Percentiles rank a stretch among this genome's conserved stretches.
Evolutionary conservation across 2,888 invertebrate species (phyloP).

Genomic region (Polylopha cassiicola): DNA sequence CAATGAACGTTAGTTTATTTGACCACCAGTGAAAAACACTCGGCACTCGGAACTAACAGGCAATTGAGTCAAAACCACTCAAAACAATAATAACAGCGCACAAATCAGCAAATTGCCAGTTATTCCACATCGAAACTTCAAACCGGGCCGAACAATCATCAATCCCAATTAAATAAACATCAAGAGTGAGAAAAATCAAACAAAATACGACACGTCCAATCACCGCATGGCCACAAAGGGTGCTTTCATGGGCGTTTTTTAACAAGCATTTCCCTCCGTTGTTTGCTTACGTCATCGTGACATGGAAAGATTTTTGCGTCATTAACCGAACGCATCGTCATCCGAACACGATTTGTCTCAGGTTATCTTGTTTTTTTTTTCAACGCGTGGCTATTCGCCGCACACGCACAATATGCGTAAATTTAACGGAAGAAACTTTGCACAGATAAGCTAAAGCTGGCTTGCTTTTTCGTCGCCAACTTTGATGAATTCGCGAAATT

Average conservation of each 20-base stretch:
- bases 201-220: slow-evolving; percentile 53
- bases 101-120: slow-evolving; percentile 6
- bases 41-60: too few relatives aligned
- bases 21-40: too few relatives aligned
- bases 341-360: slow-evolving; percentile 70
- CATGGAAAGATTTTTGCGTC: slow-evolving; percentile 66
- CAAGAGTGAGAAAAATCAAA: slow-evolving; percentile 68
- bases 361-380: slow-evolving; percentile 67
- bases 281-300: slow-evolving; percentile 55
- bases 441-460: slow-evolving; percentile 60
- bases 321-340: slow-evolving; percentile 68
- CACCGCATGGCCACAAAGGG: slow-evolving; percentile 55
- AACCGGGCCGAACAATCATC: slow-evolving; percentile 51
- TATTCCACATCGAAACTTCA: slow-evolving; percentile 30
- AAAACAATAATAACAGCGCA: slow-evolving; percentile 5
- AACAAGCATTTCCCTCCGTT: slow-evolving; percentile 50
- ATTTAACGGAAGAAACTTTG: slow-evolving; percentile 68
- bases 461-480: too few relatives aligned
- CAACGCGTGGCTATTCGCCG: slow-evolving; percentile 50
- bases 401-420: slow-evolving; percentile 71
- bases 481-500: too few relatives aligned
- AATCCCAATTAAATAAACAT: slow-evolving; percentile 70
- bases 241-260: slow-evolving; percentile 48
- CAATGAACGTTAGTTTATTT: too few relatives aligned
- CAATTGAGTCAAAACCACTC: slow-evolving; percentile 5